Evolutionary conservation across 2,888 invertebrate species (phyloP), one percentile per base, ranked within the genome.

Genomic region (Heliconius sara): DNA sequence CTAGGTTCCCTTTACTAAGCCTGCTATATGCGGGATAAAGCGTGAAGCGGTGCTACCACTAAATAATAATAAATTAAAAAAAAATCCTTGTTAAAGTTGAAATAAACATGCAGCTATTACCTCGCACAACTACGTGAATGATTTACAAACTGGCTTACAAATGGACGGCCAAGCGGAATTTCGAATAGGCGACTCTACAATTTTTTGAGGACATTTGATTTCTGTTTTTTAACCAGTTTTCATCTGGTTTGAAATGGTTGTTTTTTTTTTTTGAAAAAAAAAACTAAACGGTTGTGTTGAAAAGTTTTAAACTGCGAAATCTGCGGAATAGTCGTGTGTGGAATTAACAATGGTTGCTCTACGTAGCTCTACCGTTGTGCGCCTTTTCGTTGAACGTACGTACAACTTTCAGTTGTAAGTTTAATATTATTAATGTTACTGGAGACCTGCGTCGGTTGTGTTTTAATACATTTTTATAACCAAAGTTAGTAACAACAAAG

Each of bases 81-180:
- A 27, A 63, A 9, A 63, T 6, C 65, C 19, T 2, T 65, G 34
- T 60, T 57, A n/a, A 57, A 57, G n/a, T 73, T 57, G 0, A 60
- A 73, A 57, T 57, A 60, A 57, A 57, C 57, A 68, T 19, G 30
- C 30, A 27, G 52, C 47, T 71, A 52, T 71, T 27, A 22, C 43
- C 25, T 60, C 60, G n/a, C 12, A 71, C 71, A 6, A 34, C 73
- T 16, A 57, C 39, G 60, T 60, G 39, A 60, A 39, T 63, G 82
- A 81, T 84, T 84, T 84, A 84, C 82, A 80, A 83, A 83, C 80
- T 80, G 79, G 39, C 79, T 47, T 68, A 80, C 81, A 78, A 83
- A 83, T 80, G 81, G 79, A 82, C 81, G 79, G 80, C 34, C 80
- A 76, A 77, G 79, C 78, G 77, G 75, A 82, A 80, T 81, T 76